Conservation (phyloP, 2,888 invertebrate genomes). For the Acronicta alni region DNA sequence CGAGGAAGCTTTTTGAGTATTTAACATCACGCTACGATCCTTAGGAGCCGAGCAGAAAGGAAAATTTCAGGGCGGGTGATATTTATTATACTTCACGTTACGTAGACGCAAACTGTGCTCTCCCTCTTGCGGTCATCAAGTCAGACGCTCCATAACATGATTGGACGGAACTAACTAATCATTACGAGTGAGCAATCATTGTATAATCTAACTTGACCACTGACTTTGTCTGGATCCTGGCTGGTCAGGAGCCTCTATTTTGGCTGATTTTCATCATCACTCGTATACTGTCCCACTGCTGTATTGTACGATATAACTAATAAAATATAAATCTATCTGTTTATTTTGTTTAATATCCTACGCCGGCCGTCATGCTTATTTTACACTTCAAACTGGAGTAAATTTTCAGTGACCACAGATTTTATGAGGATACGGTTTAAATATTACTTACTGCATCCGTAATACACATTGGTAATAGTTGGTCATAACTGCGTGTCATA, state of each 20-base stretch:
- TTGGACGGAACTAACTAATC: constrained; percentile 2
- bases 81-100: too few species aligned
- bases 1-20: too few species aligned
- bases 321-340: too few species aligned
- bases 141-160: background rate
- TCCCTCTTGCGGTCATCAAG: background rate
- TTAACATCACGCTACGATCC: too few species aligned
- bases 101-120: background rate
- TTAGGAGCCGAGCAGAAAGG: too few species aligned
- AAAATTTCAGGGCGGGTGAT: too few species aligned
- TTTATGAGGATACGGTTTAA: constrained; percentile 30
- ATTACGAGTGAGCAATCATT: constrained; percentile 1
- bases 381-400: background rate
- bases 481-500: constrained; percentile 26
- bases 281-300: too few species aligned
- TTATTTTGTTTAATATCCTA: background rate
- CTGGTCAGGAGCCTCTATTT: too few species aligned
- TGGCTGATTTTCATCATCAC: too few species aligned
- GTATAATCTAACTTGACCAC: constrained; percentile 2
- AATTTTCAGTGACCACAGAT: constrained; percentile 1
- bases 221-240: constrained; percentile 5
- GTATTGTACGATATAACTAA: too few species aligned
- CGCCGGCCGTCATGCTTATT: background rate
- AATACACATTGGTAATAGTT: constrained; percentile 18
- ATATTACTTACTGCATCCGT: constrained; percentile 12